A percentile compares a stretch with the other conserved stretches of the same genome.
phyloP scores from a whole-genome alignment of 37 sponge, comb jelly and placozoan species.

The Corticium candelabrum region DNA sequence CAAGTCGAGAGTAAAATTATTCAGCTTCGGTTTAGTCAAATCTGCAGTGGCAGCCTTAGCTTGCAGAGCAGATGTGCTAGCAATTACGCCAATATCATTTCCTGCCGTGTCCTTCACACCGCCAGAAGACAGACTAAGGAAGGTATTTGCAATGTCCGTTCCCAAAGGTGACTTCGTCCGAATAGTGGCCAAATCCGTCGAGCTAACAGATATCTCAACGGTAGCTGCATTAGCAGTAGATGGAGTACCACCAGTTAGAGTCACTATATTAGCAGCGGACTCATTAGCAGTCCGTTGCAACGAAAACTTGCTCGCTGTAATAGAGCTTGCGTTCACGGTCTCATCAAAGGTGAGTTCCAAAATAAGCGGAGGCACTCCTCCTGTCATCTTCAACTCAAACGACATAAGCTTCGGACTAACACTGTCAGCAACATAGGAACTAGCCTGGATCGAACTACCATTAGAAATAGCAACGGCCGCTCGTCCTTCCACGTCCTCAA shows the following conservation, averaged over 20 bases:
- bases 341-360: slow-evolving; percentile 70
- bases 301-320: slow-evolving; percentile 34
- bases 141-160: not conserved
- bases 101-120: not conserved
- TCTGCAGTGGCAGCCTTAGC: slow-evolving; percentile 51
- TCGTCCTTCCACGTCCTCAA: slow-evolving; percentile 59
- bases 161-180: too few relatives aligned
- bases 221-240: slow-evolving; percentile 9
- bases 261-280: slow-evolving; percentile 18
- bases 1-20: slow-evolving; percentile 54
- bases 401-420: slow-evolving; percentile 43
- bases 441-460: slow-evolving; percentile 12
- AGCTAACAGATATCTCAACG: slow-evolving; percentile 1
- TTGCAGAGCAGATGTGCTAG: not conserved
- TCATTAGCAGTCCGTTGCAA: slow-evolving; percentile 59
- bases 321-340: slow-evolving; percentile 63
- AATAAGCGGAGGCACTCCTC: slow-evolving; percentile 34
- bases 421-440: slow-evolving; percentile 47
- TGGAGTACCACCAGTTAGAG: not conserved
- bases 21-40: slow-evolving; percentile 36
- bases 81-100: slow-evolving; percentile 1
- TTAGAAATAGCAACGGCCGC: slow-evolving; percentile 35
- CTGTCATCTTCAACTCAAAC: slow-evolving; percentile 66
- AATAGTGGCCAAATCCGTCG: not conserved
- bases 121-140: not conserved